These are phyloP conservation scores for Epicauta chinensis DNA, from an alignment of 1,140 invertebrate species.

Conservation along the genomic window DNA sequence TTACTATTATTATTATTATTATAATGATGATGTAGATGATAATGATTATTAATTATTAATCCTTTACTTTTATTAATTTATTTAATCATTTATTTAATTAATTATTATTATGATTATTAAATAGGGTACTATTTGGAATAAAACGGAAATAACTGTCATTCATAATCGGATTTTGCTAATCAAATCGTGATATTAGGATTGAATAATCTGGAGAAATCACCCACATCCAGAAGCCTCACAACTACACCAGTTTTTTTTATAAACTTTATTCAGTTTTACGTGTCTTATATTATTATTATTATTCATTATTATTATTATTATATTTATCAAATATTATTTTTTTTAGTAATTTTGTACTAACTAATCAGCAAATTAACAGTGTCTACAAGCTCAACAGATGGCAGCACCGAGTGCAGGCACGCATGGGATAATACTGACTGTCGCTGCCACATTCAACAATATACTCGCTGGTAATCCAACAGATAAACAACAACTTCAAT, in stretches of 20 bases:
- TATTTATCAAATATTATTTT: neutral
- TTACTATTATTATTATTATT: too few species aligned
- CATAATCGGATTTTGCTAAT: conserved; percentile 24
- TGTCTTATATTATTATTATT: neutral
- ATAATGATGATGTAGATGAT: too few species aligned
- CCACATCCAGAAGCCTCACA: conserved; percentile 31
- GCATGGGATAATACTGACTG: conserved; percentile 41
- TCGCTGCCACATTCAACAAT: conserved; percentile 39
- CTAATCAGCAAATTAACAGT: conserved; percentile 24
- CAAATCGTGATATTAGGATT: conserved; percentile 18
- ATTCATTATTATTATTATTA: conserved; percentile 11
- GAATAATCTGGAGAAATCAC: conserved; percentile 19
- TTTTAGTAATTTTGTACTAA: conserved; percentile 26
- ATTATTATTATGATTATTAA: conserved; percentile 14
- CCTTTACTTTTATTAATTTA: too few species aligned
- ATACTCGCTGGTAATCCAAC: conserved; percentile 32
- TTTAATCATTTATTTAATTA: too few species aligned
- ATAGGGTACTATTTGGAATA: conserved; percentile 23
- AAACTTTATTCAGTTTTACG: conserved; percentile 10
- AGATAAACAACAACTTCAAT: conserved; percentile 38
- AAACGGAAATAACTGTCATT: conserved; percentile 39
- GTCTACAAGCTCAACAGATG: conserved; percentile 35
- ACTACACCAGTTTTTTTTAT: conserved; percentile 26
- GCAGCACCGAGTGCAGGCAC: conserved; percentile 39
- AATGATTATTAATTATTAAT: too few species aligned